Evolutionary conservation across 2,888 invertebrate species (phyloP).

Genomic region (Tenthredo distinguenda): DNA sequence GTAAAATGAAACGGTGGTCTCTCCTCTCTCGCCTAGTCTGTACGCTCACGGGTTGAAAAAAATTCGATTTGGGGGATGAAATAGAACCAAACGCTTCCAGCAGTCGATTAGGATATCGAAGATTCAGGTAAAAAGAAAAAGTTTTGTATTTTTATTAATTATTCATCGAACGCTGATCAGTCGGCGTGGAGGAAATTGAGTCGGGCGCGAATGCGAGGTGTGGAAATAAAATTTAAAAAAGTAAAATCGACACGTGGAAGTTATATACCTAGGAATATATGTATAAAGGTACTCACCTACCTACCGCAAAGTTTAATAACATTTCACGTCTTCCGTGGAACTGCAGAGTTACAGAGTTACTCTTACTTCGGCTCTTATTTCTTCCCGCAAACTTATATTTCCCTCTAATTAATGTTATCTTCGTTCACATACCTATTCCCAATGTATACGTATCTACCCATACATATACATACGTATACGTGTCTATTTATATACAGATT

Average conservation of each 20-base stretch:
- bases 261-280: neutral
- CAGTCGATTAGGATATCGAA: neutral
- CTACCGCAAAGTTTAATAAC: conserved; percentile 40
- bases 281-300: neutral
- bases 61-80: neutral
- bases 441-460: neutral
- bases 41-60: neutral
- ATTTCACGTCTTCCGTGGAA: conserved; percentile 12
- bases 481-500: neutral
- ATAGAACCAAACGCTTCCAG: neutral
- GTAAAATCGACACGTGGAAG: conserved; percentile 14
- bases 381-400: conserved; percentile 12
- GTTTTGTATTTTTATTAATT: neutral
- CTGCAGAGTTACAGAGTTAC: neutral
- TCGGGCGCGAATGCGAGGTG: neutral
- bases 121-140: neutral
- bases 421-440: neutral
- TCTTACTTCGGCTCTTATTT: neutral
- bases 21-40: neutral
- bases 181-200: neutral
- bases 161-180: neutral
- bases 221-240: neutral
- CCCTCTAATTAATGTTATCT: conserved; percentile 30
- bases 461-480: neutral
- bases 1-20: conserved; percentile 8